Percentiles rank a stretch among this genome's conserved stretches.
These are phyloP conservation scores for Elaphurus davidianus DNA, from an alignment of 2,113 vertebrate genomes.

Conservation along the genomic window DNA sequence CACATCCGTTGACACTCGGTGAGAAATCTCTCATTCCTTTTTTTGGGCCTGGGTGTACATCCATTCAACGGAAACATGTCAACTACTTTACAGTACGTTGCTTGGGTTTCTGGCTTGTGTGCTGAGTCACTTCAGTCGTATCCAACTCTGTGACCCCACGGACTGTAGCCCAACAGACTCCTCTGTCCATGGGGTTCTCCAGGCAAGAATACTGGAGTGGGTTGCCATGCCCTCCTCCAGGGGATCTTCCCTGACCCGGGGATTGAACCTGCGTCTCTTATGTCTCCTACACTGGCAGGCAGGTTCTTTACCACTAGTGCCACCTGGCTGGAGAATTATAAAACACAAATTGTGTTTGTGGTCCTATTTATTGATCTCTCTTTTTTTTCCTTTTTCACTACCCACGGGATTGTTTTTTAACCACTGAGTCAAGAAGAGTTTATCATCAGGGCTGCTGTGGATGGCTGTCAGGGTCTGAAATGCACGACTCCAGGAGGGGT, in stretches of 20 bases:
- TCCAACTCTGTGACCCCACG: neutral
- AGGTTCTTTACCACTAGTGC: neutral
- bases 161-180: neutral
- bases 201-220: neutral
- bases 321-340: neutral
- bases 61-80: neutral
- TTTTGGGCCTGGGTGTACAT: neutral
- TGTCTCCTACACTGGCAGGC: neutral
- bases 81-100: neutral
- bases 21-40: neutral
- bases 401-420: neutral
- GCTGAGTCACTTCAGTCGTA: neutral
- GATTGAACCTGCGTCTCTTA: neutral
- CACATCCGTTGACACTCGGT: neutral
- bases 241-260: neutral
- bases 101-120: neutral
- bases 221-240: neutral
- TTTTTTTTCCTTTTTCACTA: neutral
- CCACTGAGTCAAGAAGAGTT: neutral
- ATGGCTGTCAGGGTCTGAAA: neutral
- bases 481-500: fast-evolving
- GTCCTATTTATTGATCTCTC: neutral
- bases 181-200: neutral
- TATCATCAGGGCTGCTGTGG: neutral
- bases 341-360: neutral